Evolutionary conservation across 2,113 vertebrate genomes (phyloP).

Genomic region (Diadophis punctatus): DNA sequence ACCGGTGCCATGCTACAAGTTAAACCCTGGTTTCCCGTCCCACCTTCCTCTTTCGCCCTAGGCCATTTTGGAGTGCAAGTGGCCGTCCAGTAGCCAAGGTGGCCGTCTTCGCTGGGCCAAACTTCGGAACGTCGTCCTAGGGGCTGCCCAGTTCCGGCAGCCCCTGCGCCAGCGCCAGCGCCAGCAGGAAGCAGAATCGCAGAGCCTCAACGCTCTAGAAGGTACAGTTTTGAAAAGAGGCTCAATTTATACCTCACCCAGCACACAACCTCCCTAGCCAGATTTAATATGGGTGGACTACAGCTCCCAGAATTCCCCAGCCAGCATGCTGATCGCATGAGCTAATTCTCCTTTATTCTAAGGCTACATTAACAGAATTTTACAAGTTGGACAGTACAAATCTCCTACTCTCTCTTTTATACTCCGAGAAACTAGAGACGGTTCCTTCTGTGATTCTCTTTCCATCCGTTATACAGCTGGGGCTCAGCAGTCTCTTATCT

Average conservation of each 20-base stretch:
- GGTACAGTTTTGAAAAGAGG: slow-evolving; percentile 5
- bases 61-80: slow-evolving; percentile 94
- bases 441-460: background rate
- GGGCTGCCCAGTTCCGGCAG: slow-evolving; percentile 88
- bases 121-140: slow-evolving; percentile 89
- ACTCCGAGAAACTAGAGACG: background rate
- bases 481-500: background rate
- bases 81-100: slow-evolving; percentile 86
- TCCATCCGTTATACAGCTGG: background rate
- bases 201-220: background rate
- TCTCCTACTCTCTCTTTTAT: no score
- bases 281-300: no score
- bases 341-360: no score
- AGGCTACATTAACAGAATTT: no score
- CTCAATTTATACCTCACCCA: background rate
- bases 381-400: no score
- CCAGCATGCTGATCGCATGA: no score
- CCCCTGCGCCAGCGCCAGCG: slow-evolving; percentile 74
- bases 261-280: background rate
- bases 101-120: slow-evolving; percentile 91
- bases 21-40: background rate
- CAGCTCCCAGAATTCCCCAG: no score
- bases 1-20: background rate
- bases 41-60: slow-evolving; percentile 50
- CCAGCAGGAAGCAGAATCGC: slow-evolving; percentile 35